Conservation (phyloP, 2,888 invertebrate genomes). For the Heliconius hortense region DNA sequence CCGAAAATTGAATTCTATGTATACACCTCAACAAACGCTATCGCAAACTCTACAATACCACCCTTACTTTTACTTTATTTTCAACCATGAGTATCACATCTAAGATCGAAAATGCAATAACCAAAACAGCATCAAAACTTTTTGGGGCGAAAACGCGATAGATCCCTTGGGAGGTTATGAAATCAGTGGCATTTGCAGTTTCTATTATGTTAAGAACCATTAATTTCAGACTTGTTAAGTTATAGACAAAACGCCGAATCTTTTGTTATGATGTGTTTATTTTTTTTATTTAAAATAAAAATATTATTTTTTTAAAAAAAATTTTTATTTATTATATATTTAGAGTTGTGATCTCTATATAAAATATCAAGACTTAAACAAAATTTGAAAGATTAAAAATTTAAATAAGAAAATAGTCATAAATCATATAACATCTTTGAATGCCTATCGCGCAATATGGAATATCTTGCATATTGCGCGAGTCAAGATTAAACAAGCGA, state of each 20-base stretch:
- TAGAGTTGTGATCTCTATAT: too few species aligned
- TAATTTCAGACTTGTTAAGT: slow-evolving; percentile 80
- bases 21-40: slow-evolving; percentile 67
- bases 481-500: background rate
- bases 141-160: slow-evolving; percentile 78
- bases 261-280: slow-evolving; percentile 33
- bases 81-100: slow-evolving; percentile 33
- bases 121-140: slow-evolving; percentile 49
- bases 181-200: slow-evolving; percentile 87
- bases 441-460: background rate
- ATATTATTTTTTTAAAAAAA: background rate
- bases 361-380: too few species aligned
- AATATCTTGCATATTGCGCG: too few species aligned
- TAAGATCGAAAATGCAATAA: slow-evolving; percentile 50
- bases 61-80: slow-evolving; percentile 19
- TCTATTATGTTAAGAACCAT: slow-evolving; percentile 82
- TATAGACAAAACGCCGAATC: slow-evolving; percentile 70
- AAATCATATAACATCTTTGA: background rate
- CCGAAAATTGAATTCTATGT: slow-evolving; percentile 80
- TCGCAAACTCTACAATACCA: slow-evolving; percentile 57
- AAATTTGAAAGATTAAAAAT: too few species aligned
- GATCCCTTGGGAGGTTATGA: slow-evolving; percentile 82
- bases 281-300: background rate
- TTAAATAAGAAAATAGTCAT: background rate
- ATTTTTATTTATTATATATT: too few species aligned